Base-by-base conservation (phyloP, 2,888 invertebrate genomes). In the Myopa testacea region DNA sequence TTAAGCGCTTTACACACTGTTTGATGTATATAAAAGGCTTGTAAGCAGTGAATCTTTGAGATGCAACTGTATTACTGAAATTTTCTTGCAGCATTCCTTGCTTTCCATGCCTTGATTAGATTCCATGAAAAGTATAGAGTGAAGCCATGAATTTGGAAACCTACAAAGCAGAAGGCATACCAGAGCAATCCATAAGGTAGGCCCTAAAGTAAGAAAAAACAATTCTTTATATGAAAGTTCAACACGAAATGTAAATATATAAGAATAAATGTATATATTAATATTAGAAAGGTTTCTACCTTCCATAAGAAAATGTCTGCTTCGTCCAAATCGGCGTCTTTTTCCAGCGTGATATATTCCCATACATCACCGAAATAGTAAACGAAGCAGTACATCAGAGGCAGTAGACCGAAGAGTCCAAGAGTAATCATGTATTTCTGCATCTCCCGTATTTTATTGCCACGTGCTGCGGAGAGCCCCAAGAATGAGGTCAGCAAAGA, bases 171-270 rank as follows among this genome's bases (percentile, higher is more conserved):
- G 89, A 98, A 98, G 79, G 94, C 95, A 88, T 96, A 97, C 98
- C 97, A 98, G 79, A 98, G 91, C 40, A 98, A 91, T 19, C 96
- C 97, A 86, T 97, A 96, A 0, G 98, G 98, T 88, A 95, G 94
- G 19, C 94, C 95, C 95, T 96, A 90, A 79, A 93, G 90, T 77
- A 37, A 76, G n/a, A 60, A 10, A n/a, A 16, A 16, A 10, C 14
- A 60, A 60, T 60, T 60, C 1, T n/a, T 63, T 63, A 26, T 26
- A 26, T 26, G 26, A 26, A 26, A 26, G 2, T 26, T 26, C 26
- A 26, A 26, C 26, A 19, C 2, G 3, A 63, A 63, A 34, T 63
- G 2, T 26, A 6, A 26, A 68, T 58, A 72, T 38, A 4, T 50
- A 75, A 72, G 80, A 69, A 76, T 79, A 75, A 72, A 74, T 72